Evolutionary conservation across 2,888 invertebrate species (phyloP).

Genomic region (Noctua pronuba): DNA sequence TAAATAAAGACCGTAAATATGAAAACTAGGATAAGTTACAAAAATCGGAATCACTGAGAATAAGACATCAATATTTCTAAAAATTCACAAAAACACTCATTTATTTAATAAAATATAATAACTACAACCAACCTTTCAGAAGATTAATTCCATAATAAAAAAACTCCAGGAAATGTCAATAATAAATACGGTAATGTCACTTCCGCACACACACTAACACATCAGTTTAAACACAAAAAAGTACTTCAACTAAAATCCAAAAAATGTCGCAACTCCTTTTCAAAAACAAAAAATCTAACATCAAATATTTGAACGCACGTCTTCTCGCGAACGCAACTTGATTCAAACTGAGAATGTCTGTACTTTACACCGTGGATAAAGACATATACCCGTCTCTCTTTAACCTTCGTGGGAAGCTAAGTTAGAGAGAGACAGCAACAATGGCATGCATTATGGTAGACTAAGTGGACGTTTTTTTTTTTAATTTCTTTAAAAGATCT

Average conservation of each 20-base stretch:
- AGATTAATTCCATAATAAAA: conserved; percentile 43
- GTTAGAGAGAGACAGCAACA: conserved; percentile 77
- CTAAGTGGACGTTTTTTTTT: conserved; percentile 82
- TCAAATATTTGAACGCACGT: conserved; percentile 44
- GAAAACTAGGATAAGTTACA: background rate
- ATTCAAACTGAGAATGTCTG: conserved; percentile 73
- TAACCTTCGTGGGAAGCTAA: conserved; percentile 27
- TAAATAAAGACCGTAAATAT: background rate
- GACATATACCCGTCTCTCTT: conserved; percentile 74
- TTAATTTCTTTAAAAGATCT: conserved; percentile 88
- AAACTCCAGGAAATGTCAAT: conserved; percentile 17
- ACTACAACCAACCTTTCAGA: conserved; percentile 46
- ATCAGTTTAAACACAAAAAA: conserved; percentile 30
- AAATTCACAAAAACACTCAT: background rate
- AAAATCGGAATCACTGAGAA: background rate
- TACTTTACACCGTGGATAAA: conserved; percentile 69
- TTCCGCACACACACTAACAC: conserved; percentile 45
- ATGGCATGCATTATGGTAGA: conserved; percentile 88
- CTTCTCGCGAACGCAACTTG: conserved; percentile 51
- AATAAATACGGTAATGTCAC: conserved; percentile 42
- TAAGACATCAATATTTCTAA: background rate
- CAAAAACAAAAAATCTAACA: conserved; percentile 46
- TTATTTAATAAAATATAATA: background rate
- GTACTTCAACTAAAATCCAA: conserved; percentile 19
- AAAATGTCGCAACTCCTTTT: conserved; percentile 41